Base-by-base conservation (phyloP, 2,888 invertebrate species). In the Criorhina ranunculi region DNA sequence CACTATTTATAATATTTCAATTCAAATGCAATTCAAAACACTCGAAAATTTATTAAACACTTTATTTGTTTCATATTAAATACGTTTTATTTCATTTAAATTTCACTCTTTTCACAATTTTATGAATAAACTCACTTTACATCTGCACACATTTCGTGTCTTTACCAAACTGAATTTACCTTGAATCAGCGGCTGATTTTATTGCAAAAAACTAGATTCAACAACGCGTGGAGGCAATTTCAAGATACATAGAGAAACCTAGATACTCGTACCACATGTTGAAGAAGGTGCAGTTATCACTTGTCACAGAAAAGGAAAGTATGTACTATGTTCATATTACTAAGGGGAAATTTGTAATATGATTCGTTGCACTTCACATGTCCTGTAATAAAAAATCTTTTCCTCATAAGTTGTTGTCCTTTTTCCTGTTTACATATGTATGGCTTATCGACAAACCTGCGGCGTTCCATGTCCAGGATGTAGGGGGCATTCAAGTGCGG, bases 161-260 rank as follows among this genome's bases (percentile, higher is more conserved):
- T 70, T 76, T 70, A 64, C 44, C 81, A 51, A 57, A 81, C 81
- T 81, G 76, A 81, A 51, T 57, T 70, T 69, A 70, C 70, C 8
- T 51, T 35, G 49, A 57, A 40, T 35, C 70, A 24, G 57, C 81
- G 70, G 70, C 76, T 66, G 70, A 70, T 76, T 81, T 81, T 81
- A 81, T 76, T 70, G 76, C 64, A 69, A 44, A 81, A 80, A 81
- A 81, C 81, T 76, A 70, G 81, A 76, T 70, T 70, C 59, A 17
- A 57, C 69, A 70, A 76, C 76, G 57, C 70, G 42, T 57, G 40
- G 76, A 64, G 76, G 76, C 24, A 76, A 75, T 51, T 70, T 42
- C 64, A 64, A 76, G 57, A 51, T 64, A 49, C 33, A 44, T 51
- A n/a, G 67, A 67, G 59, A 76, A 24, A 37, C 15, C 24, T 24